phyloP scores from a whole-genome alignment of 2,113 vertebrate genomes.

The Cathartes aura region DNA sequence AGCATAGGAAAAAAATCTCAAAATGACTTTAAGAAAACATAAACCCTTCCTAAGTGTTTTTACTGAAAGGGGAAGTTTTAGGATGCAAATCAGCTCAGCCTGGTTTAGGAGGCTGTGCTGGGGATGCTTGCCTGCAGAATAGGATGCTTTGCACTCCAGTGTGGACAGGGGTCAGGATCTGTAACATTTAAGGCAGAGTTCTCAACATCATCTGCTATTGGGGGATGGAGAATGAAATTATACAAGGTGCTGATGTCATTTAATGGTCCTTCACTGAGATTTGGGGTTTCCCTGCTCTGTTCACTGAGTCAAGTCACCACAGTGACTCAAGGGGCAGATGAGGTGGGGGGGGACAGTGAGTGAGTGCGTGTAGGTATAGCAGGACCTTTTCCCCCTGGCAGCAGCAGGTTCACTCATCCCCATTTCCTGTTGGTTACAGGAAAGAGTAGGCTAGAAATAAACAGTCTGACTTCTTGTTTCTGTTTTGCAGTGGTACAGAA shows the following conservation, averaged over 20 bases:
- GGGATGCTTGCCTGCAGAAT: background rate
- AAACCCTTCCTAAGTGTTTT: background rate
- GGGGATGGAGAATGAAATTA: background rate
- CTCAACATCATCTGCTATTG: background rate
- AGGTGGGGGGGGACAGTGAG: background rate
- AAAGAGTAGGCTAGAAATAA: background rate
- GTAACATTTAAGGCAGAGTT: background rate
- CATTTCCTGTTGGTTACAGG: background rate
- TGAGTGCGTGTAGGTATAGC: background rate
- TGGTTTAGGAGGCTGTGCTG: background rate
- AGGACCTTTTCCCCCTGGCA: background rate
- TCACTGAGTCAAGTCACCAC: background rate
- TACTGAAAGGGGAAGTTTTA: background rate
- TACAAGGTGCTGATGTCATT: background rate
- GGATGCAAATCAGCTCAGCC: background rate
- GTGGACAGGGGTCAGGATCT: rapidly evolving
- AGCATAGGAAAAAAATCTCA: background rate
- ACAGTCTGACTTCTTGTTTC: background rate
- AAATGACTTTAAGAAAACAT: background rate
- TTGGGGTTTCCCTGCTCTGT: background rate
- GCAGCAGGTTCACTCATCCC: background rate
- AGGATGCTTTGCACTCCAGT: background rate
- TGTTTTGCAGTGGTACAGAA: constrained; percentile 80
- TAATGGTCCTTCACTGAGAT: background rate
- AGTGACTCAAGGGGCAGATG: background rate